Evolutionary conservation across 2,113 vertebrate genomes (phyloP).

Genomic region (Ursus arctos): DNA sequence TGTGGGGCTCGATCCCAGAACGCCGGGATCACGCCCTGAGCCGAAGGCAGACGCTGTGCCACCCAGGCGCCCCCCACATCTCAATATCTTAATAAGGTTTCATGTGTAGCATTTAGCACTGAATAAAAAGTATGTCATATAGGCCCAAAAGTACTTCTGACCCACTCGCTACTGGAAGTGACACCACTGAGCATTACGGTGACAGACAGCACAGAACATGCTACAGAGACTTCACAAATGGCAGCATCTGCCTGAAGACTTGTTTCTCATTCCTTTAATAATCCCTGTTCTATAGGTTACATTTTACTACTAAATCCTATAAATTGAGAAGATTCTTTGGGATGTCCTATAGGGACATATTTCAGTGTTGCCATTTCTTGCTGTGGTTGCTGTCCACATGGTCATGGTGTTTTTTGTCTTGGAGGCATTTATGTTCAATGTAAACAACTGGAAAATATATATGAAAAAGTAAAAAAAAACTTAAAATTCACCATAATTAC

Average conservation of each 20-base stretch:
- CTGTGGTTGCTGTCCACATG: conserved; percentile 92
- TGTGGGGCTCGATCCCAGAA: no score
- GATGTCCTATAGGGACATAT: conserved; percentile 93
- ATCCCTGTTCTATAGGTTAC: background rate
- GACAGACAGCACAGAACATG: background rate
- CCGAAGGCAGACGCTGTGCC: no score
- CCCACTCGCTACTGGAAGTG: background rate
- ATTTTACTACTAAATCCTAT: background rate
- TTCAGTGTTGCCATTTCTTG: conserved; percentile 93
- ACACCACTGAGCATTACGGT: accelerated
- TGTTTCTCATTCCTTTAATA: conserved; percentile 94
- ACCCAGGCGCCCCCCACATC: background rate
- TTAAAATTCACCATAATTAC: background rate
- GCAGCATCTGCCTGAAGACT: conserved; percentile 92
- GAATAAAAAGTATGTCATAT: background rate
- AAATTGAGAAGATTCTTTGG: conserved; percentile 91
- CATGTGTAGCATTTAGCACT: background rate
- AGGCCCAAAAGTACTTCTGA: background rate
- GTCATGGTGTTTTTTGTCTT: conserved; percentile 94
- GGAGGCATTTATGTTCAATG: conserved; percentile 83
- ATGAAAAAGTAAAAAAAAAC: background rate
- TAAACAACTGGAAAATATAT: background rate
- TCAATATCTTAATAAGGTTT: background rate
- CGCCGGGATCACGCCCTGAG: no score
- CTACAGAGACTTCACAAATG: background rate